Evolutionary conservation across 1,140 invertebrate species (phyloP), one percentile per base, ranked within the genome.

Genomic region (Drosophila miranda): DNA sequence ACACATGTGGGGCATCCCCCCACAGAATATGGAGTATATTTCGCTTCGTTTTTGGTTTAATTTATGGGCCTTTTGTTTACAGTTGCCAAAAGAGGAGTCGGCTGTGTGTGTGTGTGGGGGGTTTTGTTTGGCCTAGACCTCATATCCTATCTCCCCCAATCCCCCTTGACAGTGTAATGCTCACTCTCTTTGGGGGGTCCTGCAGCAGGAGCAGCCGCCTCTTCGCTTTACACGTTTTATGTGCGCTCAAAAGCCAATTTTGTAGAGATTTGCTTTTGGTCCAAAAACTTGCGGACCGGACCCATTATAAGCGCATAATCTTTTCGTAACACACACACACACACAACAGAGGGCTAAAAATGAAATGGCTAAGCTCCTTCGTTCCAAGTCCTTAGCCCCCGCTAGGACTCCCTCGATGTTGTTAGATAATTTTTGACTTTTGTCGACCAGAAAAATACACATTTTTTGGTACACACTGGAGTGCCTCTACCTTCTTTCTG

Each of bases 181-280:
- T 54, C 76, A 60, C 46, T 44, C 28, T 38, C 11, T 13, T 34
- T 34, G 9, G 34, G 9, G 30, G 30, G 23, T 26, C 30, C 3
- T 30, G 8, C 28, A 66, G 42, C 44, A 52, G 44, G 8, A 55
- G 45, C 54, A 50, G 30, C 59, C 8, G 28, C 28, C 14, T 13
- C 30, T 21, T 50, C 72, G 76, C 77, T 75, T 87, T 74, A 75
- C 77, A 71, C 81, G 86, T 86, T 86, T 86, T 86, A 86, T 86
- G 77, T 86, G 78, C 83, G 82, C 82, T 86, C 82, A 87, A 86
- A 87, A 86, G 82, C 82, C 82, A 86, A 86, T 87, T 86, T 86
- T 63, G 82, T 87, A 81, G 82, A 86, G 82, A 86, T 86, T 86
- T 81, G 62, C 21, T 53, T 72, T 51, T 64, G 76, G 73, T 63